Percentiles rank a stretch among this genome's conserved stretches.
These are phyloP conservation scores for Drosophila pruinosa DNA, from an alignment of 1,140 invertebrate genomes.

Conservation along the genomic window DNA sequence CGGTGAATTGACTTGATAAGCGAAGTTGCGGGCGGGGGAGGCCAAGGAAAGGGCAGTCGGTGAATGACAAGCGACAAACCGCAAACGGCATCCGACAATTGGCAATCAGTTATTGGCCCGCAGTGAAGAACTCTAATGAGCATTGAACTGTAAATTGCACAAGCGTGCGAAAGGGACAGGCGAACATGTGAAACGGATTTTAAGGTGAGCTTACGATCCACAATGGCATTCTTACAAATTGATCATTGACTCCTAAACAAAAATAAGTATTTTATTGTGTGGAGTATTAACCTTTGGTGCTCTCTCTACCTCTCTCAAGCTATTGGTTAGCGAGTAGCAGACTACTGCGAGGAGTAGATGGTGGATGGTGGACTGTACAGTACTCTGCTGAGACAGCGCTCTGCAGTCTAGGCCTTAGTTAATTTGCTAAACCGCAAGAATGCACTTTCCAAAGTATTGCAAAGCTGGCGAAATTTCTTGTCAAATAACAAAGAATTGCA, in stretches of 20 bases:
- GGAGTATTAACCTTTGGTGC: too few relatives aligned
- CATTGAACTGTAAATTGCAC: constrained; percentile 70
- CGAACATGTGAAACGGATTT: constrained; percentile 19
- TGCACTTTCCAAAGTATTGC: constrained; percentile 22
- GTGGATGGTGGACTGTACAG: constrained; percentile 4
- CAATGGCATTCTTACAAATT: background rate
- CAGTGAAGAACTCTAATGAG: constrained; percentile 50
- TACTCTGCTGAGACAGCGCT: constrained; percentile 21
- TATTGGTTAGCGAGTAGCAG: too few relatives aligned
- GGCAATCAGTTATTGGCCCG: constrained; percentile 63
- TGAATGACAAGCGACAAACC: too few relatives aligned
- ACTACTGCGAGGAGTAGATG: background rate
- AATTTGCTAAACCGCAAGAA: constrained; percentile 17
- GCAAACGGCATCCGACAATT: too few relatives aligned
- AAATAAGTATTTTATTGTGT: too few relatives aligned
- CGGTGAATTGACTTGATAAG: constrained; percentile 63
- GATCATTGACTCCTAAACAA: too few relatives aligned
- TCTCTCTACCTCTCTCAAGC: too few relatives aligned
- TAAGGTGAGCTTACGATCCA: background rate
- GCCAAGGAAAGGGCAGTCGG: background rate
- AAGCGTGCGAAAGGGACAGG: constrained; percentile 52
- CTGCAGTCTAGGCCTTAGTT: constrained; percentile 3
- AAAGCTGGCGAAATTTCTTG: constrained; percentile 26
- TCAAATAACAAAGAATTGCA: constrained; percentile 16
- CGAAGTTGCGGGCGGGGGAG: background rate